Base-by-base conservation (phyloP, 2,797 vertebrate genomes). In the Loris lydekkerianus region DNA sequence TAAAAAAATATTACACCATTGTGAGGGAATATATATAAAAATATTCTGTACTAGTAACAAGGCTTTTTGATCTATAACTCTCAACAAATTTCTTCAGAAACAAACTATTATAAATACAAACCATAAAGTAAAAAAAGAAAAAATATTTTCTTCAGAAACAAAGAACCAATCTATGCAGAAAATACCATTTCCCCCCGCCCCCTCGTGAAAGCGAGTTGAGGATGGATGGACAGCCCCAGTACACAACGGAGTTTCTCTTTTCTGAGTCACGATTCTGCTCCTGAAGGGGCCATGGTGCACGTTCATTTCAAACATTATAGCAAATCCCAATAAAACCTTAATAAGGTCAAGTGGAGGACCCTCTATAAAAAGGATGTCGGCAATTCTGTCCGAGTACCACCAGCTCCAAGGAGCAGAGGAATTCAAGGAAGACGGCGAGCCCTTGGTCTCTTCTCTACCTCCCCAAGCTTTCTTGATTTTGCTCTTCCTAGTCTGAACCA, bases 301-400 rank as follows among this genome's bases (percentile, higher is more conserved):
- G 72, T 96, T 98, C 97, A 92, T 94, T 76, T 97, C 97, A 97
- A 98, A 98, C 97, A 97, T 93, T 85, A 85, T 97, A 98, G 97
- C 96, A 98, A 94, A 97, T 97, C 97, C 98, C 60, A 0, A 95
- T 97, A 97, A 98, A 98, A 98, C 98, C 98, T 98, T 98, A 98
- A 98, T 98, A 98, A 98, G 98, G 98, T 98, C 97, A 98, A 98
- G 96, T 98, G 98, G 97, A 98, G 92, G 96, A 97, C 98, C 98
- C 98, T 98, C 97, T 98, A 90, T 93, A 98, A 97, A 98, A 98
- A 98, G 98, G 98, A 97, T 97, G 97, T 98, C 61, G 94, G 98
- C 98, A 98, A 97, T 96, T 93, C 97, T 97, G 98, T 97, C 97
- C 97, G 91, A 96, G 95, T 95, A 94, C 96, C 93, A 95, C 60